Evolutionary conservation across 2,888 invertebrate species (phyloP).

Genomic region (Helicoverpa assulta): DNA sequence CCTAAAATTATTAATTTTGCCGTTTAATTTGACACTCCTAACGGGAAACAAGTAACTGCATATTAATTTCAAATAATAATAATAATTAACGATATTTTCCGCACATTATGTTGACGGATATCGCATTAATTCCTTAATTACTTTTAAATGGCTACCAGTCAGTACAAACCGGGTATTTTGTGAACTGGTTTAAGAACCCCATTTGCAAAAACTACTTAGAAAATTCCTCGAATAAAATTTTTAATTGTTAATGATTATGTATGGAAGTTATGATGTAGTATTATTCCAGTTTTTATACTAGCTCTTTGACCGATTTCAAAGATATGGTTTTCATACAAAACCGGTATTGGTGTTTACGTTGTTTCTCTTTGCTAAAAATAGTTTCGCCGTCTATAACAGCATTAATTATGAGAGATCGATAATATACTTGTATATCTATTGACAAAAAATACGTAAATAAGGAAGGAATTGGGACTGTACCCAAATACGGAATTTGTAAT

Average conservation of each 20-base stretch:
- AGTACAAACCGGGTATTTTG: background rate
- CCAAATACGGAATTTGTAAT: too few relatives aligned
- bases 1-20: conserved; percentile 11
- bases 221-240: conserved; percentile 1
- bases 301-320: background rate
- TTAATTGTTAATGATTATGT: conserved; percentile 25
- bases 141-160: conserved; percentile 5
- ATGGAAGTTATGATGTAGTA: conserved; percentile 1
- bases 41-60: conserved; percentile 28
- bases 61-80: conserved; percentile 21
- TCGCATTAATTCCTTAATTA: conserved; percentile 7
- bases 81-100: conserved; percentile 13
- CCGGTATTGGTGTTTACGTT: conserved; percentile 14
- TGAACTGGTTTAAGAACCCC: background rate
- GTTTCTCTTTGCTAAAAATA: background rate
- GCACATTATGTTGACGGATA: conserved; percentile 1
- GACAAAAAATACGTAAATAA: background rate
- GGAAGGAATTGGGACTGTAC: background rate
- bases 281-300: conserved; percentile 12
- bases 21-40: conserved; percentile 6
- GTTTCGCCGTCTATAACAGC: background rate
- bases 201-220: conserved; percentile 19
- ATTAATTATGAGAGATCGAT: background rate
- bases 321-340: conserved; percentile 18
- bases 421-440: background rate